Conservation (phyloP, 2,113 vertebrate genomes). For the Phalacrocorax carbo region DNA sequence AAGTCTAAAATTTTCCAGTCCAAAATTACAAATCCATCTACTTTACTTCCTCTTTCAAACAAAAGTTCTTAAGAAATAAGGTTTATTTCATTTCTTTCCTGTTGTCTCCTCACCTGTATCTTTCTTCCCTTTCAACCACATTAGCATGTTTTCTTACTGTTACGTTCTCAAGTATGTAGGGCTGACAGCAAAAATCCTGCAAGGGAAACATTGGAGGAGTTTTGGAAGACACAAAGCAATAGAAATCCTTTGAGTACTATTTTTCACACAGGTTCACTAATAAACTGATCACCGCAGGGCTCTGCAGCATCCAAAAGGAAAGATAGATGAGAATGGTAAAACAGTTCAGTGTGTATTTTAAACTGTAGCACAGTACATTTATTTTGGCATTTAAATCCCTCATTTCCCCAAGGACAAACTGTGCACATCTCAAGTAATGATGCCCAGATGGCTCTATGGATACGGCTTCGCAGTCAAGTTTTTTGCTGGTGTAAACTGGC, state of each 20-base stretch:
- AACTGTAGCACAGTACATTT: constrained; percentile 9
- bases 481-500: neutral
- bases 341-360: neutral
- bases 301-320: neutral
- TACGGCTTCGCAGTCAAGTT: constrained; percentile 2
- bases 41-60: neutral
- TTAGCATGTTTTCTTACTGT: neutral
- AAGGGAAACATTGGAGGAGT: neutral
- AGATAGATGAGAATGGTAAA: neutral
- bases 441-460: constrained; percentile 22
- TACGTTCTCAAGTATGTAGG: neutral
- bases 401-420: constrained; percentile 31
- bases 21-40: neutral
- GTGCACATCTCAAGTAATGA: constrained; percentile 23
- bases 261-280: neutral
- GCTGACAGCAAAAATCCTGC: neutral
- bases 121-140: neutral
- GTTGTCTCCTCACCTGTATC: neutral
- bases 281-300: neutral
- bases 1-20: neutral
- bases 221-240: neutral
- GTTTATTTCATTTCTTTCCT: neutral
- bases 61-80: neutral
- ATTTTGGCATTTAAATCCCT: constrained; percentile 34
- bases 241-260: neutral